Base-by-base conservation (phyloP, 2,888 invertebrate genomes). In the Meloe dianella region DNA sequence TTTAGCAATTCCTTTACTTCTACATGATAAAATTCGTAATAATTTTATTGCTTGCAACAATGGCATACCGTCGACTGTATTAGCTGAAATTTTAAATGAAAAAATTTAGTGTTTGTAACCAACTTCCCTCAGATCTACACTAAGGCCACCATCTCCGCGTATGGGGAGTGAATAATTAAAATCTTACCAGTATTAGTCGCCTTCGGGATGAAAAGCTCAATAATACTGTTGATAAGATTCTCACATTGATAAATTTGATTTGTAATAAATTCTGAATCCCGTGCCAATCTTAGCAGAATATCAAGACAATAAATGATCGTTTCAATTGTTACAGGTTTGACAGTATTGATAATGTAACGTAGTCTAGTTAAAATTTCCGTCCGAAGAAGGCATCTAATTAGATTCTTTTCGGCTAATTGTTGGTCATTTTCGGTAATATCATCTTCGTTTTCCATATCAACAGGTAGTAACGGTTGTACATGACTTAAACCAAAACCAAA, bases 381-480 rank as follows among this genome's bases (percentile, higher is more conserved):
- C 74, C 94, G 86, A 20, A 91, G 78, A 29, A 92, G 84, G 69
- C 92, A 91, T 74, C 90, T 87, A 47, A 95, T 86, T 5, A 96
- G 85, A 85, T 97, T 95, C 32, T 91, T 87, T 85, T 95, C 94
- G 9, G 93, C 91, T 63, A 97, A 83, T 82, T 96, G 93, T 78
- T 92, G 92, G 84, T 97, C 97, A 79, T 94, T 94, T 72, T 95
- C 86, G 66, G 92, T 92, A 63, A 85, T 85, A 63, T 88, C 87
- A 71, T 88, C 87, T 10, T 82, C 83, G 65, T 83, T 82, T 51
- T 78, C 74, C 65, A 81, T 75, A 73, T 84, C 80, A 6, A 85
- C 79, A 14, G 81, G 83, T 51, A 86, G 79, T 61, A 82, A 81
- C 5, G 93, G 92, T 75, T 92, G 90, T 73, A 87, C 81, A 71